A percentile compares a stretch with the other conserved stretches of the same genome.
Evolutionary conservation across 2,797 vertebrate species (phyloP).

Genomic region (Enteromius fasciolatus): DNA sequence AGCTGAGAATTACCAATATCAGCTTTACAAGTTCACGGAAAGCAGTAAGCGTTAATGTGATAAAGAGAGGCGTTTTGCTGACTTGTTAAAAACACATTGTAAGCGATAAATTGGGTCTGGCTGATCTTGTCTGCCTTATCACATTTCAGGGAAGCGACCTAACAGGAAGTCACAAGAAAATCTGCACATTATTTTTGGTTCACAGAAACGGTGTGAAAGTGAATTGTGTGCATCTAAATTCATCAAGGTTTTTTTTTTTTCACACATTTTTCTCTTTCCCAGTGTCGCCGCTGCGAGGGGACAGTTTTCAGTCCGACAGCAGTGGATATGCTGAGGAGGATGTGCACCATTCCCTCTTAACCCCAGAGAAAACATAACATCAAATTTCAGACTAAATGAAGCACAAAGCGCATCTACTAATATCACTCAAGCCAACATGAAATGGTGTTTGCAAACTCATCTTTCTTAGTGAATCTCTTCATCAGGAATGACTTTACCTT

Average conservation of each 20-base stretch:
- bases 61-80: neutral
- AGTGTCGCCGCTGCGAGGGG: conserved; percentile 70
- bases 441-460: conserved; percentile 8
- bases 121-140: conserved; percentile 18
- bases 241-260: neutral
- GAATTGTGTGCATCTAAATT: neutral
- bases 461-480: neutral
- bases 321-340: conserved; percentile 81
- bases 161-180: conserved; percentile 49
- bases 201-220: neutral
- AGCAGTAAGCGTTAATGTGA: conserved; percentile 16
- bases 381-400: neutral
- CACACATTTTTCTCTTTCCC: conserved; percentile 4
- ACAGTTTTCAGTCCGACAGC: conserved; percentile 79
- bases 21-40: neutral
- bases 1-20: neutral
- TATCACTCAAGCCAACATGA: neutral
- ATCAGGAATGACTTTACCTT: neutral
- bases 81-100: conserved; percentile 22
- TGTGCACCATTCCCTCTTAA: conserved; percentile 29
- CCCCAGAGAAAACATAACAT: conserved; percentile 43
- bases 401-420: neutral
- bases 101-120: neutral
- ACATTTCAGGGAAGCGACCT: conserved; percentile 14
- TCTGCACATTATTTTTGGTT: neutral